Percentiles rank a stretch among this genome's conserved stretches.
phyloP scores from a whole-genome alignment of 2,797 vertebrate genomes.

The Uromys caudimaculatus region DNA sequence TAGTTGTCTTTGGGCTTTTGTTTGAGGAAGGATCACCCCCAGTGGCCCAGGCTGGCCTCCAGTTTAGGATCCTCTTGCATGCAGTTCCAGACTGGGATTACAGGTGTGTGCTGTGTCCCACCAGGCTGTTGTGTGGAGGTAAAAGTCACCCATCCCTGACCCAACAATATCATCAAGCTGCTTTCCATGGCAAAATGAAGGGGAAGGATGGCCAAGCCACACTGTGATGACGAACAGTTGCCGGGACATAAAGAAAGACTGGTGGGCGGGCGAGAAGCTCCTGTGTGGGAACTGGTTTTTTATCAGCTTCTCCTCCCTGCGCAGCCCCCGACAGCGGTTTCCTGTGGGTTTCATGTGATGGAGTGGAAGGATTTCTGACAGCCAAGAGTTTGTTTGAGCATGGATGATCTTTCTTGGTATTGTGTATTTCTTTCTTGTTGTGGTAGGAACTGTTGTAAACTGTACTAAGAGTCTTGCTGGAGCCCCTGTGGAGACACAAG shows the following conservation, averaged over 20 bases:
- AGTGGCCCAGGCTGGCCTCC: background rate
- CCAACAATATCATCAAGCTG: background rate
- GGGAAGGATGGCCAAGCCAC: background rate
- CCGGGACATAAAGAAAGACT: background rate
- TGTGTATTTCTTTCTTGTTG: background rate
- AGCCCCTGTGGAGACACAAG: background rate
- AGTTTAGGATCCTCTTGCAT: background rate
- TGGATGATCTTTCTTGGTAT: background rate
- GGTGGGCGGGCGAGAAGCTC: background rate
- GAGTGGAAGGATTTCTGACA: constrained; percentile 47
- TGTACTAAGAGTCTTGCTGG: background rate
- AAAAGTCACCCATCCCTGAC: background rate
- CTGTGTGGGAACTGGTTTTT: background rate
- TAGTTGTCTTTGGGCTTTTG: background rate
- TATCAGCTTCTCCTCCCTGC: background rate
- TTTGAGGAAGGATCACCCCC: background rate
- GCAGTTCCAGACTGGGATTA: background rate
- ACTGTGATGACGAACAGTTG: background rate
- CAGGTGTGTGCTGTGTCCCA: background rate
- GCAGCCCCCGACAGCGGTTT: background rate
- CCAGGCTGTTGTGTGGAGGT: background rate
- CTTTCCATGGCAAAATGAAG: background rate
- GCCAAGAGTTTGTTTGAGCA: background rate
- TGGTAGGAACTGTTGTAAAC: background rate
- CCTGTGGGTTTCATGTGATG: background rate